Base-by-base conservation (phyloP, 2,113 vertebrate species). In the Scalopus aquaticus region DNA sequence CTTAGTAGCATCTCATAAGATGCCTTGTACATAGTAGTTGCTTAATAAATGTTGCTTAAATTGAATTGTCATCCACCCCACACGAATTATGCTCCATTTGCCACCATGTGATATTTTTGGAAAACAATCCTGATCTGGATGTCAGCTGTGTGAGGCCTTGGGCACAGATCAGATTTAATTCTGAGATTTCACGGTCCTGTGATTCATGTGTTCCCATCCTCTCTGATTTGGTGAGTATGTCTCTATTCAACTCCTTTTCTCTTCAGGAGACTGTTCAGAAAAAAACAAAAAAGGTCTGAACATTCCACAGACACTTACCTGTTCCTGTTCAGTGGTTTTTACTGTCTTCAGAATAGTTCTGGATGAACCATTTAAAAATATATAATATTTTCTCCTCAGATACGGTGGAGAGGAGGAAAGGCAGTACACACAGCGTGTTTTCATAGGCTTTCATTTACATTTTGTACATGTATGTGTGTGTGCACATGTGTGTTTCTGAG, bases 11-110 rank as follows among this genome's bases (percentile, higher is more conserved):
- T 88, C 92, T 93, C 39, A 51, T 90, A 56, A 87, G 92, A 84
- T 96, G 95, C 96, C n/a, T 96, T 97, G 90, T 93, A 90, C 77
- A 95, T 35, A 93, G 85, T 62, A 54, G 93, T 95, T 97, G 87
- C 95, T 97, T 96, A 79, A 94, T 93, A 86, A 91, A 72, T 83
- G 46, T 89, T 76, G 51, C 84, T 90, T 92, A 46, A 62, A 30
- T 81, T 42, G n/a, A 56, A 20, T 56, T 91, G 44, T 86, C 69
- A 85, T 92, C 77, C 62, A 67, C 2, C 49, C 76, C 28, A 6
- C n/a, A 37, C 78, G 64, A 74, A 37, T 56, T 74, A 30, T 58
- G 60, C 70, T 96, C 44, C 84, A 20, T 64, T 90, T 86, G 35
- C 80, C 49, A 82, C 58, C 67, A 42, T 28, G 37, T 90, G 49